Conservation (phyloP, 2,113 vertebrate species). For the Nannospalax galili region DNA sequence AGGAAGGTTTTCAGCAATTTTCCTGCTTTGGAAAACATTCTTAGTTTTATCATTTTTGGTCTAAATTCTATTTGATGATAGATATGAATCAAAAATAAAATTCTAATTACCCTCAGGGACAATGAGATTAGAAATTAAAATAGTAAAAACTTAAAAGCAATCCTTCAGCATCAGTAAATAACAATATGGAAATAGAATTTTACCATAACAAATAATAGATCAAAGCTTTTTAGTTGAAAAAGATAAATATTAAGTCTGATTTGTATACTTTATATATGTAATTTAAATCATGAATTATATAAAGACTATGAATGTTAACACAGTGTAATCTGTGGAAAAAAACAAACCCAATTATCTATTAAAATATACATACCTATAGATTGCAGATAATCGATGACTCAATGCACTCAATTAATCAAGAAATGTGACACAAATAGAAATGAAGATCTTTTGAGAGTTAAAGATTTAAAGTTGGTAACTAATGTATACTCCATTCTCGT, state of each 20-base stretch:
- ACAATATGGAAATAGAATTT: not conserved
- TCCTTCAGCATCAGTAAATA: not conserved
- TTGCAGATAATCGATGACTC: not conserved
- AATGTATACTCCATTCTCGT: not conserved
- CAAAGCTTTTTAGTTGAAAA: not conserved
- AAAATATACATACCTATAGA: not conserved
- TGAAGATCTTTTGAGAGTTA: not conserved
- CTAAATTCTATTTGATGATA: conserved; percentile 8
- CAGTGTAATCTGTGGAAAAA: not conserved
- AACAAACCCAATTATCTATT: not conserved
- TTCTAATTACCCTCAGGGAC: not conserved
- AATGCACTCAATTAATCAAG: not conserved
- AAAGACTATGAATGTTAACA: not conserved
- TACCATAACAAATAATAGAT: not conserved
- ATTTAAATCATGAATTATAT: not conserved
- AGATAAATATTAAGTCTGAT: not conserved
- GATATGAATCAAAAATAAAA: conserved; percentile 36
- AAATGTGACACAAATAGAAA: not conserved
- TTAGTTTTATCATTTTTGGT: not conserved
- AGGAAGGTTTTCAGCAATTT: not conserved
- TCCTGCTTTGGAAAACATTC: not conserved
- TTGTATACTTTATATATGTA: not conserved
- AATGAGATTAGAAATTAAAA: not conserved
- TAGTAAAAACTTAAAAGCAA: not conserved
- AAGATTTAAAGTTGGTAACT: not conserved